These are phyloP conservation scores for Caloenas nicobarica DNA, from an alignment of 2,113 vertebrate genomes.

Conservation along the genomic window DNA sequence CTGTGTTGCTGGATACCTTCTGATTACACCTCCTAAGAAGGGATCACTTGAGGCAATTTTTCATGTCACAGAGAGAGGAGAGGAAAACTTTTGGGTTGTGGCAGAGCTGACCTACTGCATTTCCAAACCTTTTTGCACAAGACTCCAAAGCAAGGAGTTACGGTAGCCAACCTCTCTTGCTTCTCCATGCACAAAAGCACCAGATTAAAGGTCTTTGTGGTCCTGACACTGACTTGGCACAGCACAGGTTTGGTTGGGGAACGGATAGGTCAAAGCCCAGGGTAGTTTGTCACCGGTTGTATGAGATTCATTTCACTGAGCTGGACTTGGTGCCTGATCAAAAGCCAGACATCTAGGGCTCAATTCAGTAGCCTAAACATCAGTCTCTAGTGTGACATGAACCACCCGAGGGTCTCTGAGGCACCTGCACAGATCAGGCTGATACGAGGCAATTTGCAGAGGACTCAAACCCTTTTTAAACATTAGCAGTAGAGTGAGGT, in stretches of 20 bases:
- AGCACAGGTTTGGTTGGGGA: background rate
- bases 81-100: background rate
- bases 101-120: no score
- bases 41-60: background rate
- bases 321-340: background rate
- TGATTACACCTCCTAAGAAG: background rate
- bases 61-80: background rate
- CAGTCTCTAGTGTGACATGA: background rate
- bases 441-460: background rate
- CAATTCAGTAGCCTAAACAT: background rate
- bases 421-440: background rate
- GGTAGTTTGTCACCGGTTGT: rapidly evolving
- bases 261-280: background rate
- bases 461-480: background rate
- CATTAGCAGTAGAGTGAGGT: background rate
- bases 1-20: background rate
- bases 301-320: background rate
- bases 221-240: background rate
- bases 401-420: background rate
- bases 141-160: background rate
- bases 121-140: background rate
- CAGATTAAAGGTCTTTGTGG: background rate
- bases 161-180: background rate
- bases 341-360: background rate
- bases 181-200: background rate